Evolutionary conservation across 2,797 vertebrate genomes (phyloP).

Genomic region (Danio choprae): DNA sequence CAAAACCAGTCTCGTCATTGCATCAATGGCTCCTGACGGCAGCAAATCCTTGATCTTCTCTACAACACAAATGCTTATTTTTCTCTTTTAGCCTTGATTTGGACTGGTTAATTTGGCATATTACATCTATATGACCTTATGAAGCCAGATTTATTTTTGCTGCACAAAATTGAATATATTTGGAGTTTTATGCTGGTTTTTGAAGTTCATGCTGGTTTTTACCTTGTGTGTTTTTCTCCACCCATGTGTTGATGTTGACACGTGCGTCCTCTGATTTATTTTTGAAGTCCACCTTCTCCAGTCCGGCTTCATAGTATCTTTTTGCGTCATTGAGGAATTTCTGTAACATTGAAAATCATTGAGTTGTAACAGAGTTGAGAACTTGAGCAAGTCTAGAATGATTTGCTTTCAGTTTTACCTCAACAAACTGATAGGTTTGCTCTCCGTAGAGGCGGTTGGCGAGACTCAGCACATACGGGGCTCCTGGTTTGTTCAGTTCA

Average conservation of each 20-base stretch:
- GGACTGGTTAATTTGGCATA: background rate
- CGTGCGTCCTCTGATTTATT: slow-evolving; percentile 71
- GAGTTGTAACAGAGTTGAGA: background rate
- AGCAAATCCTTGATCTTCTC: slow-evolving; percentile 77
- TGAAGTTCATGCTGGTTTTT: too few relatives aligned
- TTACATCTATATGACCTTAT: too few relatives aligned
- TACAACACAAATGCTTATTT: slow-evolving; percentile 39
- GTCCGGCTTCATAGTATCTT: slow-evolving; percentile 79
- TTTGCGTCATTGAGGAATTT: slow-evolving; percentile 77
- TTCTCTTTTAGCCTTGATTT: background rate
- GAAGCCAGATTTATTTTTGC: background rate
- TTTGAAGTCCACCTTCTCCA: slow-evolving; percentile 83
- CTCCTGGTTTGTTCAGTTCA: slow-evolving; percentile 76
- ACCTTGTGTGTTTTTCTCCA: slow-evolving; percentile 86
- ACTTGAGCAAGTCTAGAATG: background rate
- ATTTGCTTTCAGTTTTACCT: slow-evolving; percentile 70
- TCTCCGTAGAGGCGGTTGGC: slow-evolving; percentile 91
- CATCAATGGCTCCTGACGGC: slow-evolving; percentile 10
- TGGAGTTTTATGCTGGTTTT: background rate
- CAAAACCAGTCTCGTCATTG: slow-evolving; percentile 71
- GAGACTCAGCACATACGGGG: slow-evolving; percentile 79
- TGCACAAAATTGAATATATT: background rate
- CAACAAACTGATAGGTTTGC: slow-evolving; percentile 80
- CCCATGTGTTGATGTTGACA: slow-evolving; percentile 87
- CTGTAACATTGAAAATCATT: slow-evolving; percentile 64